Percentiles rank a stretch among this genome's conserved stretches.
Conservation (phyloP, 2,888 invertebrate species). For the Silvanus unidentatus region DNA sequence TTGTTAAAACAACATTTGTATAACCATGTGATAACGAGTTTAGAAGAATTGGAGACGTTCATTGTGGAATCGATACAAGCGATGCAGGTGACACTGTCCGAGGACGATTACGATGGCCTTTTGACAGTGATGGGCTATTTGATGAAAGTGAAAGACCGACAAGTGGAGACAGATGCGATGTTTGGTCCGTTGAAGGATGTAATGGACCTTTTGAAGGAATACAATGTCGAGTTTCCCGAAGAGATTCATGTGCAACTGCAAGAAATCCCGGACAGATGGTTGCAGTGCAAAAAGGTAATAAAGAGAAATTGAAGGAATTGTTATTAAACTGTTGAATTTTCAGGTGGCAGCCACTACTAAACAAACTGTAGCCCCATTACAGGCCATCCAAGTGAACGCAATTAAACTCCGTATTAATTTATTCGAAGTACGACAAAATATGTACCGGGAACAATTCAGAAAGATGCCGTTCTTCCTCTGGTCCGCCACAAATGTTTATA, state of each 20-base stretch:
- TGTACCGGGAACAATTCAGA: slow-evolving; percentile 72
- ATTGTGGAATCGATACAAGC: slow-evolving; percentile 67
- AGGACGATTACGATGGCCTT: slow-evolving; percentile 82
- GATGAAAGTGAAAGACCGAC: slow-evolving; percentile 70
- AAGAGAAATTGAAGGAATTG: no score
- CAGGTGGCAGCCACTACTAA: slow-evolving; percentile 69
- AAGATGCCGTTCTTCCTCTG: slow-evolving; percentile 54
- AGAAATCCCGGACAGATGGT: slow-evolving; percentile 85
- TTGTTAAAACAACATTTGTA: slow-evolving; percentile 82
- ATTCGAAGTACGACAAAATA: slow-evolving; percentile 71
- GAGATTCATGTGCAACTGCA: slow-evolving; percentile 67
- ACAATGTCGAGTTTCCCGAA: slow-evolving; percentile 83
- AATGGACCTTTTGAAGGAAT: slow-evolving; percentile 75
- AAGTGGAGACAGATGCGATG: slow-evolving; percentile 75
- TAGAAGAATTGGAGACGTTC: slow-evolving; percentile 72
- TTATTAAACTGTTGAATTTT: no score
- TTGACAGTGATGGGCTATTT: slow-evolving; percentile 79
- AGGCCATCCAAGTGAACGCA: slow-evolving; percentile 81
- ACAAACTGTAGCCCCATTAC: slow-evolving; percentile 80
- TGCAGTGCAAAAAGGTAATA: slow-evolving; percentile 66
- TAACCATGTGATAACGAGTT: slow-evolving; percentile 70
- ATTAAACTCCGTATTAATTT: slow-evolving; percentile 76
- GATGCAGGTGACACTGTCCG: slow-evolving; percentile 60
- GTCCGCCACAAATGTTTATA: slow-evolving; percentile 62
- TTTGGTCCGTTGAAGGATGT: slow-evolving; percentile 84